Base-by-base conservation (phyloP, 2,113 vertebrate species). In the Steatornis caripensis region DNA sequence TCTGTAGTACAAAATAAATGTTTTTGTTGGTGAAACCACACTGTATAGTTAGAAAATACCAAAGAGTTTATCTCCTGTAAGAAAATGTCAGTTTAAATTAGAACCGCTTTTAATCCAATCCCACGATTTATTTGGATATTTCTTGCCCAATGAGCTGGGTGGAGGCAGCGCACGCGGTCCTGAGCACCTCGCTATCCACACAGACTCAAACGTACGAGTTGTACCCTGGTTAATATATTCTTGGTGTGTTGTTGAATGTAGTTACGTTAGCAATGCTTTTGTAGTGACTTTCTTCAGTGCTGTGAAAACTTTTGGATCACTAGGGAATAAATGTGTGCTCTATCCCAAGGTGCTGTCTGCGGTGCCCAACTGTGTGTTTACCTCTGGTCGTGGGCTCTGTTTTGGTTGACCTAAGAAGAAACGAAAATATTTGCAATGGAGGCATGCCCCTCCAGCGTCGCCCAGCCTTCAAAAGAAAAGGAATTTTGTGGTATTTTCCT, bases 121-220 rank as follows among this genome's bases (percentile, higher is more conserved):
- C 34, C 36, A 69, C n/a, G 65, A 81, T 84, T 84, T 48, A 5
- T 78, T 58, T 60, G 74, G 60, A 2, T 85, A 10, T 90, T 87
- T 62, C 70, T 41, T 46, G 51, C 19, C 60, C 27, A 27, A 51
- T 12, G 45, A 58, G 29, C 53, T 13, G 6, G 8, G 36, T 37
- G n/a, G 54, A 71, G 78, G 16, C 17, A 26, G 7, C 0, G 10
- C 36, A 27, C 12, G 13, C 54, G 54, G 54, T 27, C 46, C 48
- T 19, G 54, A 68, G 69, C 58, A 41, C 62, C 34, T 37, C 3
- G 0, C 37, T 2, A 1, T 41, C 20, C 79, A 41, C 72, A 9
- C 58, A 0, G 12, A 41, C 20, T 53, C 7, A 15, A 18, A 1
- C 3, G 0, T 48, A 4, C 3, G 54, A 18, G 26, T 30, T 27